phyloP scores from a whole-genome alignment of 2,113 vertebrate genomes.

The Uria lomvia region DNA sequence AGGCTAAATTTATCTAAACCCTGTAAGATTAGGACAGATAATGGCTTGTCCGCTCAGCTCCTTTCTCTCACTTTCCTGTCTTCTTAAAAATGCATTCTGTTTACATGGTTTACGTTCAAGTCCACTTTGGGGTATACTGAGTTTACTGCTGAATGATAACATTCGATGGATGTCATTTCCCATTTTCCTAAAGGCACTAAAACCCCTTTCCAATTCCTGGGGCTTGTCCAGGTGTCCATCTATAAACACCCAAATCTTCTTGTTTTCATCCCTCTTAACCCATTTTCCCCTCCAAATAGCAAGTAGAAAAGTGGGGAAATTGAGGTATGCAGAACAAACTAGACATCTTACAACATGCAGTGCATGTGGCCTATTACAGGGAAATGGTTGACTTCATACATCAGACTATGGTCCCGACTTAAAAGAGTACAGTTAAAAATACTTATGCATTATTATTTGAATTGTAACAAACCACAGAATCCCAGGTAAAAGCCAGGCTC shows the following conservation, averaged over 20 bases:
- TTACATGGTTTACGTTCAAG: neutral
- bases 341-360: neutral
- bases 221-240: neutral
- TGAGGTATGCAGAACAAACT: neutral
- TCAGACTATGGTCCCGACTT: neutral
- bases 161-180: neutral
- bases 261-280: neutral
- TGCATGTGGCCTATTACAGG: neutral
- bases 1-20: neutral
- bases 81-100: neutral
- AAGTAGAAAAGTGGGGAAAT: neutral
- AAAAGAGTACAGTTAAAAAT: neutral
- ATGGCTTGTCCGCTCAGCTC: neutral
- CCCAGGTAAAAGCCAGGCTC: neutral
- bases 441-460: neutral
- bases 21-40: neutral
- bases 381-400: neutral
- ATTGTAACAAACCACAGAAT: neutral
- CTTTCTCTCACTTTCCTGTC: neutral
- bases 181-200: neutral
- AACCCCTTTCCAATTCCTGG: neutral
- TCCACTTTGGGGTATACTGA: neutral
- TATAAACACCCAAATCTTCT: neutral
- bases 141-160: neutral
- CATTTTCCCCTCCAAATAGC: neutral